phyloP scores from a whole-genome alignment of 1,140 invertebrate species.

The Carposina sasakii region DNA sequence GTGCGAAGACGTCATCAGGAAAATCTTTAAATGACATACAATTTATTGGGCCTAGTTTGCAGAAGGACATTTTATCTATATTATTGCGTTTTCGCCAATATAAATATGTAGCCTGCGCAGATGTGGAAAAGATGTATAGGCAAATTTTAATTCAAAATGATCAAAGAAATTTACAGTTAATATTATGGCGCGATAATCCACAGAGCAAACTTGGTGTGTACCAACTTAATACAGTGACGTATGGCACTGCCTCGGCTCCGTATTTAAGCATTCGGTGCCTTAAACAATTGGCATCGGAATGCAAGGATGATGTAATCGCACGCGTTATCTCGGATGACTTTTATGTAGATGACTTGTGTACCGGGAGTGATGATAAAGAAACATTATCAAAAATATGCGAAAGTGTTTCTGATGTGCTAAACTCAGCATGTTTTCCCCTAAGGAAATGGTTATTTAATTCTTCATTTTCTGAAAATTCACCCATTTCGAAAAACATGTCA shows the following conservation, averaged over 20 bases:
- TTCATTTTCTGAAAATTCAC: neutral
- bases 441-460: neutral
- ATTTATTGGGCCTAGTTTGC: neutral
- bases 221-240: neutral
- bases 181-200: neutral
- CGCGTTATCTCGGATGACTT: too few species aligned
- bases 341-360: neutral
- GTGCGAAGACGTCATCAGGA: neutral
- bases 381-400: neutral
- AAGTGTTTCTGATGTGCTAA: neutral
- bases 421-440: neutral
- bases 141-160: too few species aligned
- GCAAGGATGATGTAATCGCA: too few species aligned
- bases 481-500: too few species aligned
- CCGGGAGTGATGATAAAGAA: neutral
- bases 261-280: neutral
- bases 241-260: neutral
- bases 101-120: too few species aligned
- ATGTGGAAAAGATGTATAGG: too few species aligned
- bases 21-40: conserved; percentile 9
- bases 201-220: neutral
- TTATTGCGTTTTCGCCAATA: neutral
- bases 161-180: too few species aligned
- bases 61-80: neutral
- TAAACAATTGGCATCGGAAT: neutral